Conservation (phyloP, 2,113 vertebrate species). For the Brevimyrus niger region DNA sequence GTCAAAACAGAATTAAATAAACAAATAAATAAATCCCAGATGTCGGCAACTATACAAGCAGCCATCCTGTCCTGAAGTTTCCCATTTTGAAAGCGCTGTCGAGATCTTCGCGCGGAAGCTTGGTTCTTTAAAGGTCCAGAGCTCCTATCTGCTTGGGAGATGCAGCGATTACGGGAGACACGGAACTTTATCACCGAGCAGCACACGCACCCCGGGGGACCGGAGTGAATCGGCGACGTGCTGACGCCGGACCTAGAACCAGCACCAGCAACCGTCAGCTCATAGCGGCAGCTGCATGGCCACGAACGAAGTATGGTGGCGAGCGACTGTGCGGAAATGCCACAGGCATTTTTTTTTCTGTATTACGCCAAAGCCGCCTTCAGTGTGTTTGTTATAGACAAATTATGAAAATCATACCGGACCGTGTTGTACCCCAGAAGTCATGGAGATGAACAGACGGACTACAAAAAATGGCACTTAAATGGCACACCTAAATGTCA, state of each 20-base stretch:
- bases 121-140: neutral
- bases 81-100: neutral
- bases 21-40: neutral
- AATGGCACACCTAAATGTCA: slow-evolving; percentile 15
- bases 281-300: neutral
- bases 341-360: neutral
- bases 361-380: neutral
- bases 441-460: neutral
- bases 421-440: slow-evolving; percentile 7
- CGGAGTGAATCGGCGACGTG: neutral
- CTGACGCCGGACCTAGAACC: neutral
- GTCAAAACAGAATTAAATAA: neutral
- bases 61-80: neutral
- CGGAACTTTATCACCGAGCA: too few species aligned
- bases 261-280: neutral
- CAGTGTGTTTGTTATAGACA: neutral
- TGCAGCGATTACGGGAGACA: neutral
- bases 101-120: neutral
- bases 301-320: neutral
- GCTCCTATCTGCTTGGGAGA: neutral
- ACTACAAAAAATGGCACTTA: slow-evolving; percentile 12
- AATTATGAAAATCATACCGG: neutral
- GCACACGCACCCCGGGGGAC: neutral
- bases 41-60: neutral
- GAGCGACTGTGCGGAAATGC: neutral